A percentile compares a stretch with the other conserved stretches of the same genome.
Conservation (phyloP, 2,888 invertebrate genomes). For the Gastracanthus pulcherrimus region DNA sequence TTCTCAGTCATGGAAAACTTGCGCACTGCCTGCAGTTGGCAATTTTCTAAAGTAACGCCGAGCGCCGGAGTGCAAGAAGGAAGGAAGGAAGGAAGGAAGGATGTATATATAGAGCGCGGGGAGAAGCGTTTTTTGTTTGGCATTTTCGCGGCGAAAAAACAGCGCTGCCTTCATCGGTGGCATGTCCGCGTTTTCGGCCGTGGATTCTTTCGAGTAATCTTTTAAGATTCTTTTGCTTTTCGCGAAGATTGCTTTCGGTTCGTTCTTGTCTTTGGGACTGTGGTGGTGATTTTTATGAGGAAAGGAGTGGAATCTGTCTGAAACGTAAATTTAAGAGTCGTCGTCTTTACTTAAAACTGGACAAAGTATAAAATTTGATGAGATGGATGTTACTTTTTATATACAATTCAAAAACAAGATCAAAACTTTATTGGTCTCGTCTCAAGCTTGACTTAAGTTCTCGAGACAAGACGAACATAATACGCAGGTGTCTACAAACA, state of each 20-base stretch:
- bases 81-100: conserved; percentile 25
- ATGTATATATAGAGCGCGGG: no score
- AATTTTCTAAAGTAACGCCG: conserved; percentile 70
- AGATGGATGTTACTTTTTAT: no score
- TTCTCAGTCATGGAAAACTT: conserved; percentile 61
- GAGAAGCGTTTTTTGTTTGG: conserved; percentile 18
- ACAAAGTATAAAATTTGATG: no score
- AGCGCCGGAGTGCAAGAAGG: conserved; percentile 25
- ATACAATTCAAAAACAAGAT: no score
- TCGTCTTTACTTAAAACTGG: no score
- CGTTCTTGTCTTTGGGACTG: not conserved
- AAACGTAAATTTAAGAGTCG: no score
- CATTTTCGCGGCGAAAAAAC: not conserved
- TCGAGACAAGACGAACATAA: no score
- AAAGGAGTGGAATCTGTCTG: not conserved
- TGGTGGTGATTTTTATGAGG: not conserved
- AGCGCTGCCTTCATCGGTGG: not conserved
- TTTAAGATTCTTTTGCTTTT: not conserved
- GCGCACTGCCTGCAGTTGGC: conserved; percentile 64
- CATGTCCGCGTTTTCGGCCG: not conserved
- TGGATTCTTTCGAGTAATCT: not conserved
- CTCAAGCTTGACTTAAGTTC: no score
- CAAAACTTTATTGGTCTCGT: no score
- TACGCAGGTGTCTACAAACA: no score
- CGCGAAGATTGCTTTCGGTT: no score